A percentile compares a stretch with the other conserved stretches of the same genome.
phyloP scores from a whole-genome alignment of 2,888 invertebrate genomes.

The Conus canariensis region DNA sequence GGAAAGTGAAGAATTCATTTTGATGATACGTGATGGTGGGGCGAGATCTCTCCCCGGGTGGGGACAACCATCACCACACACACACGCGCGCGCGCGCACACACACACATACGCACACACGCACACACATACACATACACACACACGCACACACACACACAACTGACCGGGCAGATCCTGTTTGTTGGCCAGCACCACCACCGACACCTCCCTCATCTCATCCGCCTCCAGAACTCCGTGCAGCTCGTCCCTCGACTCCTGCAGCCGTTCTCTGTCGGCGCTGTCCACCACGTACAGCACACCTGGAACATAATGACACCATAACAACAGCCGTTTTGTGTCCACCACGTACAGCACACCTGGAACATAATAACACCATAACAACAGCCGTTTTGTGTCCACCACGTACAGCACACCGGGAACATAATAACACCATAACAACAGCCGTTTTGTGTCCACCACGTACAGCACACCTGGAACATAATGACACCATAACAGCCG shows the following conservation, averaged over 20 bases:
- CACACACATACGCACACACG: no score
- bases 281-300: constrained; percentile 75
- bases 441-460: constrained; percentile 48
- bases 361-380: no score
- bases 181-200: constrained; percentile 77
- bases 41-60: no score
- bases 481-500: no score
- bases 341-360: constrained; percentile 54
- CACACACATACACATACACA: no score
- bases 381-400: constrained; percentile 68
- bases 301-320: constrained; percentile 54
- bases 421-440: no score
- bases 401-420: constrained; percentile 62
- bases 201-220: constrained; percentile 72
- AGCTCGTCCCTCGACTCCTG: constrained; percentile 72
- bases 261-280: constrained; percentile 68
- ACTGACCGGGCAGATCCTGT: constrained; percentile 73
- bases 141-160: no score
- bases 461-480: constrained; percentile 39
- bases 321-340: constrained; percentile 38
- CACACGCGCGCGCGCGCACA: no score
- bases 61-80: no score
- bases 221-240: constrained; percentile 61
- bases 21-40: no score
- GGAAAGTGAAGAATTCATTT: no score